phyloP scores from a whole-genome alignment of 2,113 vertebrate species.

The Corythornis cristatus region DNA sequence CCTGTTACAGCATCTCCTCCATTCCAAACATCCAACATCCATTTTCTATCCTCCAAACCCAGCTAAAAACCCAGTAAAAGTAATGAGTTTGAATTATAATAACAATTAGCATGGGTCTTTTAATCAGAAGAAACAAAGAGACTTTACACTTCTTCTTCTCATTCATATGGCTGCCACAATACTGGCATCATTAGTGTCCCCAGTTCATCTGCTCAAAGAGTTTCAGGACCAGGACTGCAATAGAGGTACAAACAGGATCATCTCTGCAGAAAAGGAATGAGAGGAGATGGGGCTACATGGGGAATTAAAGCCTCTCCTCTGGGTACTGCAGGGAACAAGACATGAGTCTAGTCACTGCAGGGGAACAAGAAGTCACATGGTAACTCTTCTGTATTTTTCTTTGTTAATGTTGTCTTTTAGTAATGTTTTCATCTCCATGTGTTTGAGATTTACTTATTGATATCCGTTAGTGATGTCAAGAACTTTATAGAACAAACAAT shows the following conservation, averaged over 20 bases:
- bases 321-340: not conserved
- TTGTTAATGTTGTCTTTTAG: not conserved
- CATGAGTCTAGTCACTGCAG: not conserved
- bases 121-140: not conserved
- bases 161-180: not conserved
- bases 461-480: not conserved
- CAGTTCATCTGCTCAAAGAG: not conserved
- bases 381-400: not conserved
- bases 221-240: not conserved
- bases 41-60: not conserved
- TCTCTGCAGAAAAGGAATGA: not conserved
- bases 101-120: not conserved
- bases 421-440: not conserved
- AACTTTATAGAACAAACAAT: not conserved
- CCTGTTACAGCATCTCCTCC: not conserved
- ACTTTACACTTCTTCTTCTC: not conserved
- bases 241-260: not conserved
- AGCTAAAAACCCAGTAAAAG: not conserved
- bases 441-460: not conserved
- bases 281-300: not conserved
- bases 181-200: not conserved
- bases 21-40: not conserved
- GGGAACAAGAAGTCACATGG: not conserved
- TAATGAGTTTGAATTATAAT: not conserved
- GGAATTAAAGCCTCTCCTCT: not conserved